Evolutionary conservation across 1,140 invertebrate genomes (phyloP).

Genomic region (Asobara japonica): DNA sequence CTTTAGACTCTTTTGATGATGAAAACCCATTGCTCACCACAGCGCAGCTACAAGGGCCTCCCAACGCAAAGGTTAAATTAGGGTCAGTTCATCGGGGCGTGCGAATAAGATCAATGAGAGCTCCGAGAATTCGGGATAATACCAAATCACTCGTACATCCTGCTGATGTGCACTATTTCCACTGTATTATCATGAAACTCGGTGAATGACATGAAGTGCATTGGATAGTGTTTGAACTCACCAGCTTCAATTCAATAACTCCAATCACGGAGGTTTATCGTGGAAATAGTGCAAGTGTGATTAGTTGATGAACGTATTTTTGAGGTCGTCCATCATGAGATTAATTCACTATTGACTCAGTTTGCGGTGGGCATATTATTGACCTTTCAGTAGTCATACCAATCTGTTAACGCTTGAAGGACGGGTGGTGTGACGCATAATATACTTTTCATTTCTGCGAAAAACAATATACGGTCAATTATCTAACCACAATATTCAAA

Average conservation of each 20-base stretch:
- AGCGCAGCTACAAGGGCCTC: conserved; percentile 14
- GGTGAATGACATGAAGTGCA: background rate
- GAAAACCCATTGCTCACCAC: conserved; percentile 27
- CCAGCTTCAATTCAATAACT: conserved; percentile 3
- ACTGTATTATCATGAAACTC: background rate
- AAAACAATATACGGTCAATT: too few relatives aligned
- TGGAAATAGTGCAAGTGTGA: background rate
- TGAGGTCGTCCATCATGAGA: background rate
- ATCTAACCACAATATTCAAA: too few relatives aligned
- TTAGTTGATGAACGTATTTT: background rate
- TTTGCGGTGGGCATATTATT: too few relatives aligned
- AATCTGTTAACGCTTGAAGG: too few relatives aligned
- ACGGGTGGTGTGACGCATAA: too few relatives aligned
- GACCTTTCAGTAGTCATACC: too few relatives aligned
- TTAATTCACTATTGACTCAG: too few relatives aligned
- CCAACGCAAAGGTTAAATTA: conserved; percentile 36
- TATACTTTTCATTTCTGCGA: too few relatives aligned
- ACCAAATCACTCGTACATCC: conserved; percentile 14
- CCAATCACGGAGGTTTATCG: background rate
- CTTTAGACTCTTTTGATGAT: background rate
- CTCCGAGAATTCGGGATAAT: conserved; percentile 24
- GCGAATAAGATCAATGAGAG: conserved; percentile 42
- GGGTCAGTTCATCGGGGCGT: conserved; percentile 31
- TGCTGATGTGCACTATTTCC: conserved; percentile 22
- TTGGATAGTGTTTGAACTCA: background rate